These are phyloP conservation scores for Brotula barbata DNA, from an alignment of 2,797 vertebrate genomes.

Conservation along the genomic window DNA sequence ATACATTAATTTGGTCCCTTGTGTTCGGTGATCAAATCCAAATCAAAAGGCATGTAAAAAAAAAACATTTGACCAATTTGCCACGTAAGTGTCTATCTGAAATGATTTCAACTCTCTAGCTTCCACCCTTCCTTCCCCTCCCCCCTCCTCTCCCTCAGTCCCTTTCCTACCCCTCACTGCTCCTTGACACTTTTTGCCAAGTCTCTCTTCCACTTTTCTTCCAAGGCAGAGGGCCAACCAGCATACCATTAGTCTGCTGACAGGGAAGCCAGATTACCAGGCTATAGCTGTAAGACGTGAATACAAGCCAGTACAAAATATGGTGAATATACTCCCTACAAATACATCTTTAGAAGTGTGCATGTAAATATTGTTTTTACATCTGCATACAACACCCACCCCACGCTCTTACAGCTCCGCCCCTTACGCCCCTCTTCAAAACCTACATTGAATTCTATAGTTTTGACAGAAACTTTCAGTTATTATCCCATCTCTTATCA, in stretches of 20 bases:
- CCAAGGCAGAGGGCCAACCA: slow-evolving; percentile 85
- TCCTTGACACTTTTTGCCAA: slow-evolving; percentile 79
- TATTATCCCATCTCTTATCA: slow-evolving; percentile 44
- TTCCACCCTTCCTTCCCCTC: slow-evolving; percentile 49
- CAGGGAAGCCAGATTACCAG: slow-evolving; percentile 83
- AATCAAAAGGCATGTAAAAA: slow-evolving; percentile 21
- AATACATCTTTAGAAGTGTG: slow-evolving; percentile 82
- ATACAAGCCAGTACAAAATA: slow-evolving; percentile 84
- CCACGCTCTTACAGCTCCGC: slow-evolving; percentile 55
- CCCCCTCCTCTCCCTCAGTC: slow-evolving; percentile 33
- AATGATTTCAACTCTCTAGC: slow-evolving; percentile 61
- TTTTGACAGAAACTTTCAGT: slow-evolving; percentile 36
- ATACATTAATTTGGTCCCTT: slow-evolving; percentile 23
- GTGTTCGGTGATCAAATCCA: slow-evolving; percentile 24
- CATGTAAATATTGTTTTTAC: slow-evolving; percentile 82
- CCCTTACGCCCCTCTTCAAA: slow-evolving; percentile 27
- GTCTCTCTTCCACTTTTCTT: slow-evolving; percentile 83
- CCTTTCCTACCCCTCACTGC: slow-evolving; percentile 47
- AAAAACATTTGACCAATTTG: slow-evolving; percentile 26
- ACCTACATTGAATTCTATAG: slow-evolving; percentile 45
- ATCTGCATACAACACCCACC: slow-evolving; percentile 78
- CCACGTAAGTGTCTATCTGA: slow-evolving; percentile 59
- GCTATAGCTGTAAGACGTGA: slow-evolving; percentile 83
- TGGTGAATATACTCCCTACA: slow-evolving; percentile 84
- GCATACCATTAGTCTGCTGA: slow-evolving; percentile 83